Percentiles rank a stretch among this genome's conserved stretches.
phyloP scores from a whole-genome alignment of 2,113 vertebrate genomes.

The Grammomys dolichurus region DNA sequence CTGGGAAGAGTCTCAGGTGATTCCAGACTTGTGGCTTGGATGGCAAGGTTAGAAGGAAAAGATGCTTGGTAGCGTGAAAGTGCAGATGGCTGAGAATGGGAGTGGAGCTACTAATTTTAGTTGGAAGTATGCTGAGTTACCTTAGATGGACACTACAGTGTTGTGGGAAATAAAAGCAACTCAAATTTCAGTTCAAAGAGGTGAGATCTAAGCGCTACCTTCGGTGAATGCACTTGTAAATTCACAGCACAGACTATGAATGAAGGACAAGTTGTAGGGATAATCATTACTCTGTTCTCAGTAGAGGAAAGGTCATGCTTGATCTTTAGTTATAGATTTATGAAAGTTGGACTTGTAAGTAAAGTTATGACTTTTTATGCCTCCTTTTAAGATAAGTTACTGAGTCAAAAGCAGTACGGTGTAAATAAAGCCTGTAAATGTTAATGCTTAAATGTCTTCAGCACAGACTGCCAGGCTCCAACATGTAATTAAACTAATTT shows the following conservation, averaged over 20 bases:
- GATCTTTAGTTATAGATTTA: conserved; percentile 53
- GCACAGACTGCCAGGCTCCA: conserved; percentile 52
- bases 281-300: conserved; percentile 28
- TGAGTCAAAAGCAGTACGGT: not conserved
- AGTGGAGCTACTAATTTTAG: conserved; percentile 6
- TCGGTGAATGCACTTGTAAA: not conserved
- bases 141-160: not conserved
- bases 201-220: conserved; percentile 36
- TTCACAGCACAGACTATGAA: not conserved
- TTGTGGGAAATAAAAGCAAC: conserved; percentile 43
- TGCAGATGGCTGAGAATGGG: not conserved
- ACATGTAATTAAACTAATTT: conserved; percentile 55
- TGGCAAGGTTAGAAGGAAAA: not conserved
- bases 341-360: not conserved
- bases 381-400: conserved; percentile 50
- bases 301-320: conserved; percentile 37
- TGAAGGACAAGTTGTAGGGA: not conserved
- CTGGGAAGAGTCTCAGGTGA: not conserved
- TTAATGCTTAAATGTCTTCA: not conserved
- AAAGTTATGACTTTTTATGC: conserved; percentile 17
- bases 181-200: conserved; percentile 18
- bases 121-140: not conserved
- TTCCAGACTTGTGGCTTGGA: conserved; percentile 1
- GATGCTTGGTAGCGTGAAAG: not conserved
- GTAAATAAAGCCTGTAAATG: conserved; percentile 3